Percentiles rank a stretch among this genome's conserved stretches.
Conservation (phyloP, 2,888 invertebrate species). For the Lasius fuliginosus region DNA sequence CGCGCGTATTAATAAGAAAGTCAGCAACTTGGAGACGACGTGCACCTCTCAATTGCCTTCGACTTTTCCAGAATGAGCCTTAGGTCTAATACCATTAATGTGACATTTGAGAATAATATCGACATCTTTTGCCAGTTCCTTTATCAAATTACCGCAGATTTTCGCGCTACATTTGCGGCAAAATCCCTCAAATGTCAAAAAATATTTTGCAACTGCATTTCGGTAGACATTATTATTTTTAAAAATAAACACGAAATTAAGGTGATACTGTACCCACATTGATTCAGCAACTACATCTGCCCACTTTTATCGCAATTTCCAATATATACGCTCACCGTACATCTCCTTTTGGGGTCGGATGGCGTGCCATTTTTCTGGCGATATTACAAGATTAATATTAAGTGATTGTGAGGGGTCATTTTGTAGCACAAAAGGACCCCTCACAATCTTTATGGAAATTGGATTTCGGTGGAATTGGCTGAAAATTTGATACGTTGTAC, state of each 20-base stretch:
- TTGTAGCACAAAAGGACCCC: too few relatives aligned
- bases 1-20: conserved; percentile 54
- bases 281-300: conserved; percentile 58
- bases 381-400: conserved; percentile 7
- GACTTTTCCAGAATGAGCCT: conserved; percentile 51
- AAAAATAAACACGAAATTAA: conserved; percentile 57
- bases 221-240: conserved; percentile 60
- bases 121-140: conserved; percentile 51
- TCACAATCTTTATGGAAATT: too few relatives aligned
- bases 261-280: conserved; percentile 56
- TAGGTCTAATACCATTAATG: conserved; percentile 54
- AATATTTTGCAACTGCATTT: conserved; percentile 44
- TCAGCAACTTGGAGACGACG: conserved; percentile 56
- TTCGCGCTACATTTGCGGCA: conserved; percentile 57
- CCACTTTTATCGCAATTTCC: conserved; percentile 62
- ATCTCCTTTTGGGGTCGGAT: conserved; percentile 2
- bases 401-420: too few relatives aligned
- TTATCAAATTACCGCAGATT: conserved; percentile 54
- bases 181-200: conserved; percentile 53
- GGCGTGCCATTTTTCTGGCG: background rate
- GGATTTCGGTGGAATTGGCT: too few relatives aligned
- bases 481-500: too few relatives aligned
- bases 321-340: conserved; percentile 48
- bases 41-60: conserved; percentile 59
- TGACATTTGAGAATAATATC: conserved; percentile 59